Conservation (phyloP, 2,888 invertebrate species). For the Dione vanillae region DNA sequence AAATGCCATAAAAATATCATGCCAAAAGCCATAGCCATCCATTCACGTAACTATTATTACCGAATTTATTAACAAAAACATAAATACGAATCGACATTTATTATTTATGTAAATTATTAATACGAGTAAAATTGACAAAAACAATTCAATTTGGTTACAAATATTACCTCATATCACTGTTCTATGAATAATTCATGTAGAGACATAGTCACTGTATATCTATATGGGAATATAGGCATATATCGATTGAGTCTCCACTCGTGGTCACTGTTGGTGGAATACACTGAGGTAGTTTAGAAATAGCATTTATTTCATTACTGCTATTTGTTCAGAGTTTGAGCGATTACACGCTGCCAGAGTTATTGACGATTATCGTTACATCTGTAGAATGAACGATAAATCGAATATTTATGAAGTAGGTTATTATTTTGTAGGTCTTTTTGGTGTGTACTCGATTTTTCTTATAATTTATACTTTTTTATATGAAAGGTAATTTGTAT, state of each 20-base stretch:
- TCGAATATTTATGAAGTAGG: no score
- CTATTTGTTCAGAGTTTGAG: slow-evolving; percentile 9
- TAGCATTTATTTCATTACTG: slow-evolving; percentile 3
- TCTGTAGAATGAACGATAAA: neutral
- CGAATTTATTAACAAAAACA: no score
- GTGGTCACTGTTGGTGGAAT: neutral
- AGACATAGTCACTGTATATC: neutral
- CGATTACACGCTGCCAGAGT: neutral
- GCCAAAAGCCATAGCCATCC: no score
- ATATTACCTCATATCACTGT: neutral
- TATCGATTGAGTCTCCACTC: slow-evolving; percentile 5
- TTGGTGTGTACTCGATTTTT: no score
- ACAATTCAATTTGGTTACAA: neutral
- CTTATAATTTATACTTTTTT: no score
- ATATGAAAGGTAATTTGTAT: no score
- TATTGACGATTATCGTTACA: slow-evolving; percentile 2
- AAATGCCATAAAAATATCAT: no score
- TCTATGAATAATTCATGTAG: neutral
- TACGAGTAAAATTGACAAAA: neutral
- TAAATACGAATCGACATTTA: no score
- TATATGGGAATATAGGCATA: neutral
- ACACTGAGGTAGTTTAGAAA: neutral
- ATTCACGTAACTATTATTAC: no score
- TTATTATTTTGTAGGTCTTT: no score
- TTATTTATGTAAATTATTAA: no score